Percentiles rank a stretch among this genome's conserved stretches.
Conservation (phyloP, 2,888 invertebrate genomes). For the Drosophila villosipedis region DNA sequence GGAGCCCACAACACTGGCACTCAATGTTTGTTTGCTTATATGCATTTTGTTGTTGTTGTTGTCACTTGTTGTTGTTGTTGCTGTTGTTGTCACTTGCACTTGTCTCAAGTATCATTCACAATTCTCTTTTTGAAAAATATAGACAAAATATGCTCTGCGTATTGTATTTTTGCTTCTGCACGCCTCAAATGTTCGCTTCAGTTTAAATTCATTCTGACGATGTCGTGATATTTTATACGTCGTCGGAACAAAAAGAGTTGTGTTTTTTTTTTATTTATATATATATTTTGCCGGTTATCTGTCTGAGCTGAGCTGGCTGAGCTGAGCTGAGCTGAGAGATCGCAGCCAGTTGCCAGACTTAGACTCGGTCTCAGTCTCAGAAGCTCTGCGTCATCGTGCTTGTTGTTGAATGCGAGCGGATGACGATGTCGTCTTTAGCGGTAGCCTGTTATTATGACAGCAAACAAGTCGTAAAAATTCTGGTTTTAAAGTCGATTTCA, state of each 20-base stretch:
- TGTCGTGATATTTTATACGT: slow-evolving; percentile 82
- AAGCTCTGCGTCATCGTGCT: slow-evolving; percentile 31
- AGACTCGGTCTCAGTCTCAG: slow-evolving; percentile 2
- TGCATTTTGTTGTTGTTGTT: slow-evolving; percentile 31
- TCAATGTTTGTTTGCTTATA: slow-evolving; percentile 20
- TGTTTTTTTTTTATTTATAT: slow-evolving; percentile 15
- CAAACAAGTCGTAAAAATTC: slow-evolving; percentile 73
- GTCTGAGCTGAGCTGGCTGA: slow-evolving; percentile 18
- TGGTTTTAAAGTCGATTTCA: slow-evolving; percentile 53
- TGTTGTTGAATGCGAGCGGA: slow-evolving; percentile 11
- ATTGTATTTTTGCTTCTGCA: slow-evolving; percentile 62
- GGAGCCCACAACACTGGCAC: slow-evolving; percentile 25
- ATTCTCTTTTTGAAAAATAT: slow-evolving; percentile 13
- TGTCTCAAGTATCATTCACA: slow-evolving; percentile 24
- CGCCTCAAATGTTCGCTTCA: slow-evolving; percentile 80
- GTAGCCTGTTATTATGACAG: slow-evolving; percentile 71
- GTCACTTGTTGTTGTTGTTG: slow-evolving; percentile 13
- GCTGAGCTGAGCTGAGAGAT: slow-evolving; percentile 14
- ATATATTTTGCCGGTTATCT: slow-evolving; percentile 64
- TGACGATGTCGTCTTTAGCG: slow-evolving; percentile 34
- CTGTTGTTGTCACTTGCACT: slow-evolving; percentile 22
- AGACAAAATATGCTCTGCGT: slow-evolving; percentile 27
- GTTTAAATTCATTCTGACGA: slow-evolving; percentile 83
- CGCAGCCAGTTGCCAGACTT: slow-evolving; percentile 23
- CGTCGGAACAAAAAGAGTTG: slow-evolving; percentile 26